phyloP scores from a whole-genome alignment of 2,113 vertebrate genomes.

The Bolborhynchus lineola region DNA sequence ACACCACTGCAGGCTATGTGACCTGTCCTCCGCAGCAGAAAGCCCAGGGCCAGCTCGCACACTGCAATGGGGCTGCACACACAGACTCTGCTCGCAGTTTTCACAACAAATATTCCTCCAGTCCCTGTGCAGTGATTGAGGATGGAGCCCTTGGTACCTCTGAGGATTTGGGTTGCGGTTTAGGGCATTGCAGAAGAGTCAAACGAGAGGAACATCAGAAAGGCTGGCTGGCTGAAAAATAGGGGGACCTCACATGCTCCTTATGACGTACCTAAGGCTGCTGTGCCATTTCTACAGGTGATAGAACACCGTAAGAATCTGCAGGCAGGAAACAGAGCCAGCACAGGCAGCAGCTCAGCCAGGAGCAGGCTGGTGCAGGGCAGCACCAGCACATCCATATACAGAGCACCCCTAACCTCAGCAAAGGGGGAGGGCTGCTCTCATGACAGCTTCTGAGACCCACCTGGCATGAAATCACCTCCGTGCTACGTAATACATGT shows the following conservation, averaged over 20 bases:
- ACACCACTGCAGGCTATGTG: not conserved
- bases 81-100: not conserved
- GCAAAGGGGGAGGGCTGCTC: not conserved
- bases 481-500: not conserved
- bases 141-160: not conserved
- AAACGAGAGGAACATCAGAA: not conserved
- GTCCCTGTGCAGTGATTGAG: not conserved
- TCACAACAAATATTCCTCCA: not conserved
- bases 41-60: not conserved
- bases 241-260: not conserved
- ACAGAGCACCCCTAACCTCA: not conserved
- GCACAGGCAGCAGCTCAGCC: not conserved
- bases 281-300: not conserved
- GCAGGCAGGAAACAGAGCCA: not conserved
- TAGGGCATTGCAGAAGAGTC: not conserved
- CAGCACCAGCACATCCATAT: rapidly evolving
- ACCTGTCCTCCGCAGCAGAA: not conserved
- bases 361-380: not conserved
- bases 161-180: too few relatives aligned
- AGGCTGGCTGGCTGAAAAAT: not conserved
- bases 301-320: rapidly evolving
- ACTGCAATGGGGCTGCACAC: rapidly evolving
- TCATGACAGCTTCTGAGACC: not conserved
- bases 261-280: not conserved
- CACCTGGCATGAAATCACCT: not conserved